Conservation (phyloP, 2,888 invertebrate species). For the Thumatha senex region DNA sequence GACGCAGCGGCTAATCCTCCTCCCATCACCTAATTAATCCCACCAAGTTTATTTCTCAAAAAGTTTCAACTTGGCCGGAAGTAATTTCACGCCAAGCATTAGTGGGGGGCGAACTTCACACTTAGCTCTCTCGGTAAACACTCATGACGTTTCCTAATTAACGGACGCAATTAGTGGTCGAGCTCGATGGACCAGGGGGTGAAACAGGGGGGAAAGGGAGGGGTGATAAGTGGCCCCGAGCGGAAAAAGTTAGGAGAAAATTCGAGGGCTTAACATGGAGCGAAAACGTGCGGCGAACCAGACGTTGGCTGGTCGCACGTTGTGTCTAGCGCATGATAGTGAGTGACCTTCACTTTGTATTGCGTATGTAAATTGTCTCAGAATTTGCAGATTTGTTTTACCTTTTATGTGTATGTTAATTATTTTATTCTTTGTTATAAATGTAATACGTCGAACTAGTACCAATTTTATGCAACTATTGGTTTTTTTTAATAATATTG, state of each 20-base stretch:
- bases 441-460: no score
- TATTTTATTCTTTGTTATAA: no score
- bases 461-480: no score
- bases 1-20: conserved; percentile 75
- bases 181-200: conserved; percentile 67
- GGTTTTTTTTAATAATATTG: no score
- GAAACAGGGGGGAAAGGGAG: conserved; percentile 53
- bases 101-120: conserved; percentile 78
- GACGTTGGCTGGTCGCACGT: conserved; percentile 39
- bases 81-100: conserved; percentile 79
- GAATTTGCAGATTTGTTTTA: not conserved
- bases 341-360: conserved; percentile 47
- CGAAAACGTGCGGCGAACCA: conserved; percentile 53
- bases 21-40: conserved; percentile 83
- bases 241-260: conserved; percentile 78
- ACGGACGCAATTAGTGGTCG: conserved; percentile 83
- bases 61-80: conserved; percentile 77
- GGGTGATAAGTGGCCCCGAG: conserved; percentile 74
- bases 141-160: conserved; percentile 84
- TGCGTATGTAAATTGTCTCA: conserved; percentile 13
- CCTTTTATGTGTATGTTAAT: not conserved
- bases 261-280: conserved; percentile 68
- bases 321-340: conserved; percentile 23
- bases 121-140: conserved; percentile 82
- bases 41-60: conserved; percentile 78